Evolutionary conservation across 2,113 vertebrate genomes (phyloP), one percentile per base, ranked within the genome.

Genomic region (Thinocorus orbignyianus): DNA sequence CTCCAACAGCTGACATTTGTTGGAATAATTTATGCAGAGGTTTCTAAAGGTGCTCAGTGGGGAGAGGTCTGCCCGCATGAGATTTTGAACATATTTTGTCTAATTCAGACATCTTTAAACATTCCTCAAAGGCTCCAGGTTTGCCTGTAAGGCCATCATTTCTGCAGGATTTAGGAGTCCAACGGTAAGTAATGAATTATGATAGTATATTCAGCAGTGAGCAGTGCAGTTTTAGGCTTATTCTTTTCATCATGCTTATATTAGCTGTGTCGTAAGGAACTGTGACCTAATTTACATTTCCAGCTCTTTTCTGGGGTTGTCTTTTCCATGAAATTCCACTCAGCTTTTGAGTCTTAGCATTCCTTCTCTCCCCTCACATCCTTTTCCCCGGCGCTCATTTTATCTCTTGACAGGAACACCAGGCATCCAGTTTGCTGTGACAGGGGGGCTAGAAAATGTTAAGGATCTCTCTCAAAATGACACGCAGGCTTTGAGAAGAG

Each of bases 21-120:
- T 92, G 61, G 42, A 97, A 96, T 87, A 96, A 92, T 90, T 89
- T 95, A 92, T 95, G 35, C 33, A 55, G 55, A 23, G 31, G 44
- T 58, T 92, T 92, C 78, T 89, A 31, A 83, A 80, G 55, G 41
- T 89, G 42, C 70, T 90, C 79, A 84, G 51, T 74, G 51, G 54
- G 62, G 72, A 93, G 39, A 90, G 12, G 39, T 94, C 66, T 95
- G 73, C 65, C 71, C 13, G 1, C 33, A 17, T 39, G 74, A 91
- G 80, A 79, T 85, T 95, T 96, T 85, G 87, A 91, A 73, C 5
- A 13, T 86, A 49, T 62, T 92, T 95, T 88, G 15, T 69, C 71
- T 90, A 42, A 90, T 83, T 94, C 80, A 66, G 77, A 77, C 39
- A 26, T 78, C 46, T 95, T 90, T 70, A 90, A 52, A 52, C 9